Evolutionary conservation across 1,140 invertebrate species (phyloP), one percentile per base, ranked within the genome.

Genomic region (Ceratina calcarata): DNA sequence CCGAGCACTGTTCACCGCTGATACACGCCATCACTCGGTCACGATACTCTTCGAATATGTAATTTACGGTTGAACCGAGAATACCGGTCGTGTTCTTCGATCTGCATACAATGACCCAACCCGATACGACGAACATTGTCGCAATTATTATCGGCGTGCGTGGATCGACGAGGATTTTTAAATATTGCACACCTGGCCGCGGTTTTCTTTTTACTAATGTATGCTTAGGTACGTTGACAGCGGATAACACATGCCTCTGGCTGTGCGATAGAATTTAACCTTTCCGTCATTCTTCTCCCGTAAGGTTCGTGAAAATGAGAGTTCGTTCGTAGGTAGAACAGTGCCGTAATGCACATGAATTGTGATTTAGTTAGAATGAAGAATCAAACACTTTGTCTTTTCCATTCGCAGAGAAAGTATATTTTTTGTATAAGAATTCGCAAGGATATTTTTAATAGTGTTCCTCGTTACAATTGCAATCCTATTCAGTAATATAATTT

Each of bases 61-160:
- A 72, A 78, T 78, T 55, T 65, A 78, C 69, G 60, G 64, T 10
- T 45, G 53, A 72, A 64, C 69, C 49, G 51, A 57, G 76, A 78
- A 78, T 72, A 72, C 58, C 69, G 32, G 49, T 57, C 76, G 69
- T 72, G 76, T 78, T 78, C 76, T 72, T 78, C 76, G 76, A 78
- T 78, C 76, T 78, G 76, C 76, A 78, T 78, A 78, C 76, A 78
- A 78, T 78, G 60, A 78, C 68, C 37, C 70, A 62, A 16, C 76
- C 60, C 18, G 68, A 45, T 64, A 78, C 68, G 20, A 49, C 7
- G 68, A 72, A 72, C 76, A 78, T 78, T 78, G 76, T 78, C 76
- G 22, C 76, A 78, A 78, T 78, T 78, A 78, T 72, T 78, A 78
- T 78, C 76, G 69, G 49, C 18, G 20, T 69, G 76, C 76, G 69